phyloP scores from a whole-genome alignment of 2,888 invertebrate species.

The Tryphoninae sp. region DNA sequence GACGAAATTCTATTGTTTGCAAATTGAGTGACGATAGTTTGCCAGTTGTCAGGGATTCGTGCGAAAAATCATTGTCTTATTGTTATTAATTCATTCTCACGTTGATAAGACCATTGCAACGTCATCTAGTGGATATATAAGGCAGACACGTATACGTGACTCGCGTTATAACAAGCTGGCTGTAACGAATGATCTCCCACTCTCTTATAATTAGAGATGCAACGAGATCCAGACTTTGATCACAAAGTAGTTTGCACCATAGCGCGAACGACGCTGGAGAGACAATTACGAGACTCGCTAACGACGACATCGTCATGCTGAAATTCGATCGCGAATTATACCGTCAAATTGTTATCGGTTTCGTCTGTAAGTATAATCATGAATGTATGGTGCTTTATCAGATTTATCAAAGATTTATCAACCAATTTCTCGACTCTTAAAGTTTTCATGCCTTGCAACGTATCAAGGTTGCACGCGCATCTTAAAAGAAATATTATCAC shows the following conservation, averaged over 20 bases:
- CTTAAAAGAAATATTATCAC: too few species aligned
- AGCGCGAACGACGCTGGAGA: conserved; percentile 29
- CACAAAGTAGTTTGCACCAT: conserved; percentile 42
- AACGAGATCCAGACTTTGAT: conserved; percentile 39
- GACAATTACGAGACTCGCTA: conserved; percentile 12
- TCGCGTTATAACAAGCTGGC: conserved; percentile 19
- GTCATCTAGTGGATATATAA: conserved; percentile 6
- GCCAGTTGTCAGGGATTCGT: neutral
- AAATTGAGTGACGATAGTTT: conserved; percentile 18
- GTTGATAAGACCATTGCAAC: conserved; percentile 18
- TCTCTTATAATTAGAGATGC: conserved; percentile 51
- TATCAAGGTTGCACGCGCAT: neutral
- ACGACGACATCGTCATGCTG: conserved; percentile 61
- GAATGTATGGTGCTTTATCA: neutral
- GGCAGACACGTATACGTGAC: neutral
- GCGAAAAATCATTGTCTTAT: conserved; percentile 16
- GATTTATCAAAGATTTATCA: neutral
- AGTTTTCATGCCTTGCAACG: neutral
- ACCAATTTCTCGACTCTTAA: neutral
- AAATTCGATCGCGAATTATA: conserved; percentile 76
- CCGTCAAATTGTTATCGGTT: conserved; percentile 77
- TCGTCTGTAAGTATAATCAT: conserved; percentile 76
- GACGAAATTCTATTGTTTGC: conserved; percentile 16
- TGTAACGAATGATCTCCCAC: conserved; percentile 17
- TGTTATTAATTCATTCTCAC: conserved; percentile 9